phyloP scores from a whole-genome alignment of 2,888 invertebrate genomes.

The Cryptosula pallasiana region DNA sequence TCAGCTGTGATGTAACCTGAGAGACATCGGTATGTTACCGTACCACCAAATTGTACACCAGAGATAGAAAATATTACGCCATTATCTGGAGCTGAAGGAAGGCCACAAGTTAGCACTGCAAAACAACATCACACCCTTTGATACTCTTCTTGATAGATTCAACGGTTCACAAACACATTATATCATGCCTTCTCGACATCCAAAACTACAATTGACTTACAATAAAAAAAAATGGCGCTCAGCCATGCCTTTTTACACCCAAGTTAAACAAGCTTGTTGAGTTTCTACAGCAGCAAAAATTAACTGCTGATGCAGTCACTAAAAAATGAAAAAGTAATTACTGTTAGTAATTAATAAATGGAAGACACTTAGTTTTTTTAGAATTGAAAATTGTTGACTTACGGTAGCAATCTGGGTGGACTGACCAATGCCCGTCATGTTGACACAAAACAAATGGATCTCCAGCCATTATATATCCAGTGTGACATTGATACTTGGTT shows the following conservation, averaged over 20 bases:
- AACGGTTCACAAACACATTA: not conserved
- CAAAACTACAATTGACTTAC: too few relatives aligned
- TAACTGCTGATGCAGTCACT: too few relatives aligned
- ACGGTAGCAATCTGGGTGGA: constrained; percentile 3
- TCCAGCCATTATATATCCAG: not conserved
- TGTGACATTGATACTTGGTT: not conserved
- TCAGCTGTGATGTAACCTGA: not conserved
- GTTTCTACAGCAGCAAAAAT: too few relatives aligned
- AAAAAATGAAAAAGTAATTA: not conserved
- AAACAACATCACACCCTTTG: too few relatives aligned
- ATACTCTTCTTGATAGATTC: not conserved
- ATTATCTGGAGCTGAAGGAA: not conserved
- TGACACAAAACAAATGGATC: not conserved
- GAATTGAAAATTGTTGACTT: too few relatives aligned
- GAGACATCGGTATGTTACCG: not conserved
- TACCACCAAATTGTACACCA: not conserved
- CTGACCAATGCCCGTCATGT: not conserved
- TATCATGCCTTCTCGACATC: too few relatives aligned
- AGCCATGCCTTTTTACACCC: not conserved
- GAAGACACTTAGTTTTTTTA: too few relatives aligned
- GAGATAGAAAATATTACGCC: not conserved
- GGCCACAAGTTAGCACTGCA: not conserved
- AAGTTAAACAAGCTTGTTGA: too few relatives aligned
- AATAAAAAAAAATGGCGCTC: not conserved
- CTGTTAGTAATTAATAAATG: not conserved